Conservation (phyloP, 2,113 vertebrate species). For the Boleophthalmus pectinirostris region DNA sequence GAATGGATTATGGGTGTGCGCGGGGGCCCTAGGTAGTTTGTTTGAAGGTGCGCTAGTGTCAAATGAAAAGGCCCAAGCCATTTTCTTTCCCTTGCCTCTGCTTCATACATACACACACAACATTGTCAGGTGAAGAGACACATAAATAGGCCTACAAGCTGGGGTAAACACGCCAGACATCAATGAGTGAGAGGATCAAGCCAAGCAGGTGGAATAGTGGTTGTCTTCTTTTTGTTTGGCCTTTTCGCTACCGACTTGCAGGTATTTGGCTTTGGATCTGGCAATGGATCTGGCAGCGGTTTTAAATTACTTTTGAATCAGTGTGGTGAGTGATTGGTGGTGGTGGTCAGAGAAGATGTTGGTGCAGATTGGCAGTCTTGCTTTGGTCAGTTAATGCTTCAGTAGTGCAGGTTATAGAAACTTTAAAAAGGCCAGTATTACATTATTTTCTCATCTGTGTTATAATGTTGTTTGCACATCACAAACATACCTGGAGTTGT, state of each 20-base stretch:
- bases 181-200: slow-evolving; percentile 34
- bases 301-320: not conserved
- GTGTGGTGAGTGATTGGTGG: not conserved
- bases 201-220: not conserved
- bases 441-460: no score
- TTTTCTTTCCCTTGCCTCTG: slow-evolving; percentile 71
- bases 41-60: slow-evolving; percentile 76
- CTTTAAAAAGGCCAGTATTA: no score
- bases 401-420: no score
- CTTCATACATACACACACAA: slow-evolving; percentile 21
- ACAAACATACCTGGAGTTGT: no score
- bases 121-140: slow-evolving; percentile 18
- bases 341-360: not conserved
- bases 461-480: no score
- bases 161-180: slow-evolving; percentile 47
- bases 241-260: not conserved
- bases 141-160: slow-evolving; percentile 22
- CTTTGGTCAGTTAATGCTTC: no score
- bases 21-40: slow-evolving; percentile 71
- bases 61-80: slow-evolving; percentile 75
- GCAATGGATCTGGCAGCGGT: not conserved
- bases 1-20: slow-evolving; percentile 79
- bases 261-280: no score
- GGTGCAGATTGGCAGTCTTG: not conserved
- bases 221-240: not conserved